phyloP scores from a whole-genome alignment of 2,888 invertebrate genomes.

The Serrognathus titanus region DNA sequence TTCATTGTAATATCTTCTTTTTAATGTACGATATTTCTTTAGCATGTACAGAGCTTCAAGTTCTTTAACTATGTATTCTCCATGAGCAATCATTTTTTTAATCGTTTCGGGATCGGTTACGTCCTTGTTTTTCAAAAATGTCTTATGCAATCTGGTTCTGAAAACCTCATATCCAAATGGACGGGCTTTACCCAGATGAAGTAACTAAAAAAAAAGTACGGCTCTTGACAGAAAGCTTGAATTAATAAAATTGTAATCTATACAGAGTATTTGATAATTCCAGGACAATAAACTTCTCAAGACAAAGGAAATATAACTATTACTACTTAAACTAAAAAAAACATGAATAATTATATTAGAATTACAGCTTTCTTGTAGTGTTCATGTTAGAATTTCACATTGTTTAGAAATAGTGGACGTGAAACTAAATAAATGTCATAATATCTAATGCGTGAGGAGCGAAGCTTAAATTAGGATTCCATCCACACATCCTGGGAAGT shows the following conservation, averaged over 20 bases:
- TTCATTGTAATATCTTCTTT: slow-evolving; percentile 75
- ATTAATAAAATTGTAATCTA: too few species aligned
- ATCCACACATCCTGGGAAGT: slow-evolving; percentile 29
- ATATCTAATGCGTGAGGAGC: neutral
- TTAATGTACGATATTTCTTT: slow-evolving; percentile 91
- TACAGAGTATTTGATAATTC: too few species aligned
- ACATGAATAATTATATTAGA: too few species aligned
- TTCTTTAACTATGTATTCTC: slow-evolving; percentile 88
- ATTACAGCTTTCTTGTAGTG: too few species aligned
- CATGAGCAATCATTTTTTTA: slow-evolving; percentile 74
- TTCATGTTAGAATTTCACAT: too few species aligned
- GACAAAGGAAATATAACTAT: too few species aligned
- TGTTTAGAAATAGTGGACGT: neutral
- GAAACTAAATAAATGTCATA: neutral
- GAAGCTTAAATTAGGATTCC: slow-evolving; percentile 18
- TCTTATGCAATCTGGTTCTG: slow-evolving; percentile 71
- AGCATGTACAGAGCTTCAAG: slow-evolving; percentile 91
- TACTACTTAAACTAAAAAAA: too few species aligned
- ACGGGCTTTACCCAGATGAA: slow-evolving; percentile 85
- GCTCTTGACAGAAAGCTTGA: too few species aligned
- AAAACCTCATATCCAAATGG: slow-evolving; percentile 85
- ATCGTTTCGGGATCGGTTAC: slow-evolving; percentile 80
- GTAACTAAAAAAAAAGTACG: slow-evolving; percentile 61
- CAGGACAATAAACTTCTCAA: too few species aligned
- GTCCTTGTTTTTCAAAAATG: slow-evolving; percentile 79